A percentile compares a stretch with the other conserved stretches of the same genome.
Conservation (phyloP, 2,113 vertebrate species). For the Urocitellus parryii region DNA sequence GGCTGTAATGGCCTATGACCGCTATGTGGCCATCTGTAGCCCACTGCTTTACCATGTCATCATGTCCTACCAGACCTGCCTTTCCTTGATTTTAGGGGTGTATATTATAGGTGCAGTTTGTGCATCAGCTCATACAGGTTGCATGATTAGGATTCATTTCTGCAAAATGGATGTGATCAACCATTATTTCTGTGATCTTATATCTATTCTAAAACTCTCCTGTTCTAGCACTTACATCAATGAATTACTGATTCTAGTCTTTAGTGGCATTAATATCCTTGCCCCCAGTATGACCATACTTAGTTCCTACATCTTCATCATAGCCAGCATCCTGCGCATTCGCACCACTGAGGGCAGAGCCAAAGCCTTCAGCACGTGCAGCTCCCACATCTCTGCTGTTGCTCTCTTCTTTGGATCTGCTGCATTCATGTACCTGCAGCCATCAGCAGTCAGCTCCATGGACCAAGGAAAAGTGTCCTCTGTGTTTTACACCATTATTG, state of each 20-base stretch:
- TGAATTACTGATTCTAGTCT: conserved; percentile 72
- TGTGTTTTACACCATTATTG: conserved; percentile 9
- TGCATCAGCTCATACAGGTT: conserved; percentile 72
- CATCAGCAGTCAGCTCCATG: conserved; percentile 15
- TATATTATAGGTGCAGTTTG: conserved; percentile 64
- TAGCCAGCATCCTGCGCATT: conserved; percentile 73
- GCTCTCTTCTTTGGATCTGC: conserved; percentile 55
- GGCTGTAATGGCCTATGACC: conserved; percentile 64
- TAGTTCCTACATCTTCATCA: conserved; percentile 71
- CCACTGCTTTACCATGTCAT: conserved; percentile 58
- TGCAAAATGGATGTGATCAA: conserved; percentile 75
- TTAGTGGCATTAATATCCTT: conserved; percentile 77
- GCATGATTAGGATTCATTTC: conserved; percentile 67
- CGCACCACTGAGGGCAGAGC: conserved; percentile 29
- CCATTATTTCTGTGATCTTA: conserved; percentile 82
- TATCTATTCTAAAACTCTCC: conserved; percentile 74
- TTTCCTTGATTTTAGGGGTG: conserved; percentile 23
- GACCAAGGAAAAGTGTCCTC: conserved; percentile 65
- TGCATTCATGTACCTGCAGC: conserved; percentile 62
- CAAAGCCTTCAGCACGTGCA: conserved; percentile 69
- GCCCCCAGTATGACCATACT: conserved; percentile 48
- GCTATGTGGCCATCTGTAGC: conserved; percentile 63
- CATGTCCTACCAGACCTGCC: conserved; percentile 51
- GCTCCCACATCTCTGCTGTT: conserved; percentile 31
- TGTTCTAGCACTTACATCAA: conserved; percentile 67